Conservation (phyloP, 2,113 vertebrate species). For the Pavo muticus region DNA sequence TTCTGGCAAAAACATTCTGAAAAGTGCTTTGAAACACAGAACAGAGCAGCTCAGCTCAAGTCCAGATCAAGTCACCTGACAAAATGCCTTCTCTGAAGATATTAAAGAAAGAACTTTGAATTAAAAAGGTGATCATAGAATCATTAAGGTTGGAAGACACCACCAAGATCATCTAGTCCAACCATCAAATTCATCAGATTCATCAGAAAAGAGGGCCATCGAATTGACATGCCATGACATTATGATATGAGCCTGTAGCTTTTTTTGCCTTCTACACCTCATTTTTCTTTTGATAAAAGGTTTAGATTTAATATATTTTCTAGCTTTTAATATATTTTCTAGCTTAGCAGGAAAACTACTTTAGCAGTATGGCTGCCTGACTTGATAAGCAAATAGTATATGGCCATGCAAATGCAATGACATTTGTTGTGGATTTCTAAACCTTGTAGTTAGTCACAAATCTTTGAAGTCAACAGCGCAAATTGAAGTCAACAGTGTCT, state of each 20-base stretch:
- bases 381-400: not conserved
- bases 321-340: not conserved
- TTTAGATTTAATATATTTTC: not conserved
- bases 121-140: not conserved
- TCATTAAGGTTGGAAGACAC: too few species aligned
- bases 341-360: not conserved
- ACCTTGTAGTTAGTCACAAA: not conserved
- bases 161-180: too few species aligned
- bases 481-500: not conserved
- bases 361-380: not conserved
- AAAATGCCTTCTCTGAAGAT: not conserved
- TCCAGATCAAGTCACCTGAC: not conserved
- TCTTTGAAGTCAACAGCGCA: not conserved
- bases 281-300: not conserved
- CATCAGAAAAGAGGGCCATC: not conserved
- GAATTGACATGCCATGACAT: not conserved
- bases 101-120: not conserved
- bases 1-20: not conserved
- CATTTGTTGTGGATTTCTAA: not conserved
- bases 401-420: not conserved
- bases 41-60: not conserved
- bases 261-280: not conserved
- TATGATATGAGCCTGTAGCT: not conserved
- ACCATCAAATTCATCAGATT: too few species aligned
- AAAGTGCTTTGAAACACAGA: not conserved